Evolutionary conservation across 2,797 vertebrate genomes (phyloP).

Genomic region (Discoglossus pictus): DNA sequence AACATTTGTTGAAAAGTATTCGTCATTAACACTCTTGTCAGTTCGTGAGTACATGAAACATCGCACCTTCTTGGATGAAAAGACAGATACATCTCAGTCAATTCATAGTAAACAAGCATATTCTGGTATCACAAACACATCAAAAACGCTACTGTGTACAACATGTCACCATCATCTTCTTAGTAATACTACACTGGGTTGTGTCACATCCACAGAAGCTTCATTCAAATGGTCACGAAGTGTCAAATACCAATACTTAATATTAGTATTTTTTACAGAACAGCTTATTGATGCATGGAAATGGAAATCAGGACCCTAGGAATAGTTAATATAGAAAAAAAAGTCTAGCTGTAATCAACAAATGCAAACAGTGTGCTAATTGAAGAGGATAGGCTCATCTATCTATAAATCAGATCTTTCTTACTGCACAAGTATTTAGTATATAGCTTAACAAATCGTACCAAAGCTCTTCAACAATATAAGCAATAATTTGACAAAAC

Average conservation of each 20-base stretch:
- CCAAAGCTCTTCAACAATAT: no score
- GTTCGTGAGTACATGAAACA: conserved; percentile 6
- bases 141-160: not conserved
- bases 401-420: no score
- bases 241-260: conserved; percentile 6
- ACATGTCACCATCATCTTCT: not conserved
- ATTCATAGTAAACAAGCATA: not conserved
- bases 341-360: conserved; percentile 1
- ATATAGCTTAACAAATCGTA: no score
- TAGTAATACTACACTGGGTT: not conserved
- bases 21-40: not conserved
- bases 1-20: conserved; percentile 5
- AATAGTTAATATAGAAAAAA: conserved; percentile 14
- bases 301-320: conserved; percentile 3
- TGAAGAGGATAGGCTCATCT: not conserved
- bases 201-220: conserved; percentile 13
- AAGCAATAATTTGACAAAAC: no score
- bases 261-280: not conserved
- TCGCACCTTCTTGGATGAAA: conserved; percentile 5
- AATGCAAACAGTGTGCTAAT: conserved; percentile 13
- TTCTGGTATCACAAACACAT: not conserved
- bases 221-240: not conserved
- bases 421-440: no score
- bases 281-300: not conserved
- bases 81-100: not conserved